Evolutionary conservation across 2,888 invertebrate genomes (phyloP).

Genomic region (Augiades crinisus): DNA sequence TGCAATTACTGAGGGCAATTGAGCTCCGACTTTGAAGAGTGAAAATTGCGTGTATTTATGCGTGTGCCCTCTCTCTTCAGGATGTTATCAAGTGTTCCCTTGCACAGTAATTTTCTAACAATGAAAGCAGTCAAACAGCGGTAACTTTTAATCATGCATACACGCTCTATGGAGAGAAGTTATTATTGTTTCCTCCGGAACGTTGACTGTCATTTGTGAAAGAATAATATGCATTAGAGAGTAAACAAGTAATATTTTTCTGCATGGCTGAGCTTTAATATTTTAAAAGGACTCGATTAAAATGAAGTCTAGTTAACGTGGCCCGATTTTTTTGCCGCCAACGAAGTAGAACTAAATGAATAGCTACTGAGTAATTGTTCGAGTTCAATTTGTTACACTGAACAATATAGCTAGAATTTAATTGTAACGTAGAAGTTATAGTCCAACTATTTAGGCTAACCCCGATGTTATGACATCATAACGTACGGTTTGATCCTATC

Average conservation of each 20-base stretch:
- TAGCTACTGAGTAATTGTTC: no score
- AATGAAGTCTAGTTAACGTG: neutral
- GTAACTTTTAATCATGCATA: conserved; percentile 17
- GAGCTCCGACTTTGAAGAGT: conserved; percentile 10
- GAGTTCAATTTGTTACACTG: no score
- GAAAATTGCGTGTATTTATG: conserved; percentile 28
- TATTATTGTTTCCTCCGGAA: conserved; percentile 2
- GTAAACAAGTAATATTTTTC: conserved; percentile 6
- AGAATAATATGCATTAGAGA: conserved; percentile 11
- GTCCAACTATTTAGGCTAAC: no score
- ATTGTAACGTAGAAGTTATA: no score
- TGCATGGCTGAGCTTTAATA: neutral
- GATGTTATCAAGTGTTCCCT: conserved; percentile 9
- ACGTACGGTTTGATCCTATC: no score
- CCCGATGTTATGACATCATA: no score
- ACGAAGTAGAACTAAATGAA: no score
- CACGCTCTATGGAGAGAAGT: conserved; percentile 11
- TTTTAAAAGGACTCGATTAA: neutral
- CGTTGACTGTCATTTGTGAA: conserved; percentile 7
- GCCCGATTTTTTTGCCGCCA: neutral
- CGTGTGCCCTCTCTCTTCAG: neutral
- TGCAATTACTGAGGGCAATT: conserved; percentile 25
- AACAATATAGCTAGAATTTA: no score
- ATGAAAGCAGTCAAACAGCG: conserved; percentile 8
- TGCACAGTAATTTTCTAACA: conserved; percentile 19